phyloP scores from a whole-genome alignment of 2,797 vertebrate species.

The Diplodus sargus region DNA sequence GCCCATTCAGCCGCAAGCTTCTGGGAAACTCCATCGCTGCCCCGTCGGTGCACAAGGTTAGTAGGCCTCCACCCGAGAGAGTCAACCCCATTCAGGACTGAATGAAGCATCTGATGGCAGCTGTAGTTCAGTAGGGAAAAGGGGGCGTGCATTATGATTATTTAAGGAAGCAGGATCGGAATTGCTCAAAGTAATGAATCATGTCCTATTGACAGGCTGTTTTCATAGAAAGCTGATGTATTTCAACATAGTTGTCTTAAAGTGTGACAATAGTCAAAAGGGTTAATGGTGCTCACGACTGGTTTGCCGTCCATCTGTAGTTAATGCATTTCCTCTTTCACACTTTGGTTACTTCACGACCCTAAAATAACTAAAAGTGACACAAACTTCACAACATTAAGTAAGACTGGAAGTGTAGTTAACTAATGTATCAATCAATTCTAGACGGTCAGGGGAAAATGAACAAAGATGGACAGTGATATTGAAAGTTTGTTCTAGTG shows the following conservation, averaged over 20 bases:
- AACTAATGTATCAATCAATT: not conserved
- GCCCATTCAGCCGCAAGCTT: slow-evolving; percentile 95
- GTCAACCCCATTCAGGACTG: slow-evolving; percentile 29
- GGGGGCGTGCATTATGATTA: slow-evolving; percentile 31
- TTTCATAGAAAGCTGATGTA: not conserved
- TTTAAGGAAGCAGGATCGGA: slow-evolving; percentile 14
- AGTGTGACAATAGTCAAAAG: not conserved
- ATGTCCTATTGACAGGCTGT: not conserved
- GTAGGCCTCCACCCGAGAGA: slow-evolving; percentile 55
- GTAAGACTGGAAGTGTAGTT: not conserved
- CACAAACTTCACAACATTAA: not conserved
- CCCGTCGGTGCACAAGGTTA: slow-evolving; percentile 96
- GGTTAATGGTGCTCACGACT: not conserved
- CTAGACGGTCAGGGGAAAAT: not conserved
- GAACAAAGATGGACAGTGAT: not conserved
- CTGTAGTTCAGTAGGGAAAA: slow-evolving; percentile 15
- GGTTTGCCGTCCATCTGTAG: not conserved
- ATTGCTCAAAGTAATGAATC: not conserved
- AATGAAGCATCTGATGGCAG: slow-evolving; percentile 42
- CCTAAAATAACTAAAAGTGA: not conserved
- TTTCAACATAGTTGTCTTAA: not conserved
- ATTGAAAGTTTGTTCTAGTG: not conserved
- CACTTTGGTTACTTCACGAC: not conserved
- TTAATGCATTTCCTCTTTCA: not conserved
- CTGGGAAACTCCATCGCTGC: slow-evolving; percentile 91